Percentiles rank a stretch among this genome's conserved stretches.
phyloP scores from a whole-genome alignment of 2,797 vertebrate species.

The Trichosurus vulpecula region DNA sequence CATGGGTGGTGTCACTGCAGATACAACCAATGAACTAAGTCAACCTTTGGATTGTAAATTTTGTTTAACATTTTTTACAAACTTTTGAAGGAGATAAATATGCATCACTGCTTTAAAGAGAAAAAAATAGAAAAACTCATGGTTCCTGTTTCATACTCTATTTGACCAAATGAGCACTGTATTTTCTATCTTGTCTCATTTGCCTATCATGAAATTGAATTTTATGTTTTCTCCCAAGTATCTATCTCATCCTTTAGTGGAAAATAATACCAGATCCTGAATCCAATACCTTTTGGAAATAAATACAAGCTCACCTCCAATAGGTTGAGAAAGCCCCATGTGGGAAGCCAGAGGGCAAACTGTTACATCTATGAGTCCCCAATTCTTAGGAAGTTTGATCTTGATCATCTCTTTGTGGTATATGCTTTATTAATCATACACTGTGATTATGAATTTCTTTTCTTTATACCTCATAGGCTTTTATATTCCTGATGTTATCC shows the following conservation, averaged over 20 bases:
- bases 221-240: not conserved
- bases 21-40: not conserved
- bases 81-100: not conserved
- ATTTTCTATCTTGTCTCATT: not conserved
- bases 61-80: not conserved
- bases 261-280: not conserved
- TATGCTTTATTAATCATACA: constrained; percentile 60
- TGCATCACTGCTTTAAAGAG: not conserved
- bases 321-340: not conserved
- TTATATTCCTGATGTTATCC: constrained; percentile 42
- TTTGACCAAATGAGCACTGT: not conserved
- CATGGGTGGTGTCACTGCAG: not conserved
- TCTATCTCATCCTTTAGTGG: not conserved
- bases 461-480: constrained; percentile 48
- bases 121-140: not conserved
- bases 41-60: not conserved
- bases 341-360: constrained; percentile 10
- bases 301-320: not conserved
- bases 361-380: not conserved
- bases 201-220: not conserved
- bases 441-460: constrained; percentile 52
- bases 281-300: not conserved
- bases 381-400: constrained; percentile 27
- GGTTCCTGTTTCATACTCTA: not conserved
- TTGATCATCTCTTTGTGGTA: constrained; percentile 34